These are phyloP conservation scores for Hetaerina titia DNA, from an alignment of 2,888 invertebrate species.

Conservation along the genomic window DNA sequence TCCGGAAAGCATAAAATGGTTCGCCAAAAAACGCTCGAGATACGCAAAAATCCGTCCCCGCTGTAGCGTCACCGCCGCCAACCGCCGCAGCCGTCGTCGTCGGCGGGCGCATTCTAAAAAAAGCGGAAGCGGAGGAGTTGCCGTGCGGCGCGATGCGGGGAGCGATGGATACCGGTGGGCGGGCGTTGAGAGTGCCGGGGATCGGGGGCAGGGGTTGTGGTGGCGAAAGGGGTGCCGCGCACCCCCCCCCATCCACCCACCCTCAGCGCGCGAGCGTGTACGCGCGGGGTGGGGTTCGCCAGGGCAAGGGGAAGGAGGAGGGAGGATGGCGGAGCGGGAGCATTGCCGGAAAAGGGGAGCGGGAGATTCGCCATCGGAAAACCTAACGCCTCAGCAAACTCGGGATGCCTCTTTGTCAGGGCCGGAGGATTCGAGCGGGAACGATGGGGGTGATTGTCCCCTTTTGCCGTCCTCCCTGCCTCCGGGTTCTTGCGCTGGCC, in stretches of 20 bases:
- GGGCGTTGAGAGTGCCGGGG: not conserved
- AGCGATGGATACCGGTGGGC: not conserved
- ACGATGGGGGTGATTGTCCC: not conserved
- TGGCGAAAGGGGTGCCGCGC: not conserved
- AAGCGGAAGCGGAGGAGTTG: slow-evolving; percentile 10
- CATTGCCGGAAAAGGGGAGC: not conserved
- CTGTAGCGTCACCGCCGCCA: not conserved
- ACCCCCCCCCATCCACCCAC: not conserved
- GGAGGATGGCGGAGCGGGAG: not conserved
- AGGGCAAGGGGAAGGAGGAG: no score
- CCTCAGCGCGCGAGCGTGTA: not conserved
- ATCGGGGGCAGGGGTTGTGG: not conserved
- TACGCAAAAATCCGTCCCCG: not conserved
- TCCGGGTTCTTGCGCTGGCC: not conserved
- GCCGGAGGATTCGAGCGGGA: not conserved
- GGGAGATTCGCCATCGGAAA: slow-evolving; percentile 7
- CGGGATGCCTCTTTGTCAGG: slow-evolving; percentile 10
- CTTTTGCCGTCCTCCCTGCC: not conserved
- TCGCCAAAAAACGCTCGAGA: not conserved
- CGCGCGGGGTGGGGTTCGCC: no score
- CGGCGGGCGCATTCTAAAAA: not conserved
- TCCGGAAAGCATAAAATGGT: slow-evolving; percentile 17
- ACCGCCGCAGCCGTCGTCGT: not conserved
- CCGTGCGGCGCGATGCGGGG: no score
- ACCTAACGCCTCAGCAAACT: slow-evolving; percentile 31